Evolutionary conservation across 2,888 invertebrate species (phyloP).

Genomic region (Noctua janthina): DNA sequence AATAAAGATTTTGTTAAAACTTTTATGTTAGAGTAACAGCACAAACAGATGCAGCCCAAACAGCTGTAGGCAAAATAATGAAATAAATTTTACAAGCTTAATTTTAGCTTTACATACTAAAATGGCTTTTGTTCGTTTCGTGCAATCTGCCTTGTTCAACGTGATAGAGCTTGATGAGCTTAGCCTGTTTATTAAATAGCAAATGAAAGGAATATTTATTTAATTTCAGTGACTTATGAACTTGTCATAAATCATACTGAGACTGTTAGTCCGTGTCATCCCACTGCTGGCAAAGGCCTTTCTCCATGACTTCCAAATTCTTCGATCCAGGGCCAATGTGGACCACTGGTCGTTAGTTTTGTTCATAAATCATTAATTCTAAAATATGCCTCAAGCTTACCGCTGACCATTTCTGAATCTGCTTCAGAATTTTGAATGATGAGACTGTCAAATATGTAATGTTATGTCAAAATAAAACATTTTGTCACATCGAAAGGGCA

Average conservation of each 20-base stretch:
- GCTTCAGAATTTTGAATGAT: neutral
- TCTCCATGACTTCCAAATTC: no score
- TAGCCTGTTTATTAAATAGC: neutral
- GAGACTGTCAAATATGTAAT: neutral
- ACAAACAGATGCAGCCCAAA: neutral
- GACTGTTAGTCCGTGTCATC: no score
- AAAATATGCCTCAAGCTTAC: neutral
- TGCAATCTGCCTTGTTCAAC: neutral
- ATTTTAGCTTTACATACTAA: neutral
- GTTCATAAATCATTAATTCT: neutral
- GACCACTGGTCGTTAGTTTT: no score
- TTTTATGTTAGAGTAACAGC: neutral
- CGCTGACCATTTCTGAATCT: no score
- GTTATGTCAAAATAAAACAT: neutral
- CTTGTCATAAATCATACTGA: neutral
- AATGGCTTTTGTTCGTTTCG: neutral
- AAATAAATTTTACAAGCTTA: neutral
- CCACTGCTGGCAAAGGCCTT: no score
- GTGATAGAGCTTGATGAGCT: neutral
- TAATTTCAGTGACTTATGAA: neutral
- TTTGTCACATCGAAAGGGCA: conserved; percentile 14
- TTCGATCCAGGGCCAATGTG: no score
- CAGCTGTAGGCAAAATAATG: neutral
- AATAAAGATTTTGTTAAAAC: neutral
- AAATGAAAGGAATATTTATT: neutral